Evolutionary conservation across 2,888 invertebrate species (phyloP), one percentile per base, ranked within the genome.

Genomic region (Girardia tigrina): DNA sequence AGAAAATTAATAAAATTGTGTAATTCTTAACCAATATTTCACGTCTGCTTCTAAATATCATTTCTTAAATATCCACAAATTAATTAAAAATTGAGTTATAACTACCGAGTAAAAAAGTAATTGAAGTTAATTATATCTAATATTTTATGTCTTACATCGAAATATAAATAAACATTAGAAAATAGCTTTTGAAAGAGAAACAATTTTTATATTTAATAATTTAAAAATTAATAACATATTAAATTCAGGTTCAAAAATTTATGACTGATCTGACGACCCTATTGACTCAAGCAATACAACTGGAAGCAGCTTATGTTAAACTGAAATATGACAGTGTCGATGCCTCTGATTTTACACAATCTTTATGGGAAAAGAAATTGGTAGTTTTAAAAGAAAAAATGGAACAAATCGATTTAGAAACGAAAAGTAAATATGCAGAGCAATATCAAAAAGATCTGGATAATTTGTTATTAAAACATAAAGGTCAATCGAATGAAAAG

Each of bases 341-440:
- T 16, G 28, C 72, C 6, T 28, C 8, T 26, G 8, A 71, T 12
- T 71, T 71, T 71, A 29, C 29, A n/a, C 8, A 71, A 20, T 71
- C 72, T 8, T 28, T 71, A 28, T 71, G 72, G 72, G 29, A 8
- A n/a, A 71, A 71, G n/a, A 71, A 71, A 26, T 8, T 71, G 72
- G 27, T 29, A n/a, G 72, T 71, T 8, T 29, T 71, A 28, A 71
- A 71, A 29, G 26, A 71, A 26, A 71, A 71, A 71, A 71, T 71
- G 72, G 72, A 71, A 26, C 23, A 14, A 26, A 71, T 71, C 29
- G 72, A 71, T 20, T n/a, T n/a, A 26, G 27, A 71, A 6, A 71
- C 27, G 20, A 14, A 6, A 8, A 14, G 16, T 20, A 8, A 6
- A 4, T 71, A 8, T 6, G 8, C n/a, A 6, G 6, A 71, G 8